phyloP scores from a whole-genome alignment of 1,140 invertebrate species.

The Pseudomyrmex dendroicus region DNA sequence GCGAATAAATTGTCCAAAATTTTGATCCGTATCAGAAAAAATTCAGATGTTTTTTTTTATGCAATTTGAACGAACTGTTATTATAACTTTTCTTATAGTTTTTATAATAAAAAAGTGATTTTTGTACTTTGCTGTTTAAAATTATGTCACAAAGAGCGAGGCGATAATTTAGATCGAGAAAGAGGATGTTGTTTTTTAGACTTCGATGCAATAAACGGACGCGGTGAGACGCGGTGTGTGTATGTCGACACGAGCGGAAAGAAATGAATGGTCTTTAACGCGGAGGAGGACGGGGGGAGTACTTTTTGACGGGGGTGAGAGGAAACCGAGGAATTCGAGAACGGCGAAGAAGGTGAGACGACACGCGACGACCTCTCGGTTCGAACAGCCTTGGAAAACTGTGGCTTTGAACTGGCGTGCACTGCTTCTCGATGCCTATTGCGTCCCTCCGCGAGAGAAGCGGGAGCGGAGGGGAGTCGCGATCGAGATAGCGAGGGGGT shows the following conservation, averaged over 20 bases:
- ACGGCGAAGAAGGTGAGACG: slow-evolving; percentile 51
- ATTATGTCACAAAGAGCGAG: not conserved
- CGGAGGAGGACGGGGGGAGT: too few species aligned
- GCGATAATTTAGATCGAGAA: not conserved
- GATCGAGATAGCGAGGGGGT: slow-evolving; percentile 42
- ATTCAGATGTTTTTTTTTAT: too few species aligned
- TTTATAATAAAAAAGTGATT: too few species aligned
- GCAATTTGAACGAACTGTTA: too few species aligned
- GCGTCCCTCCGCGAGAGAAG: slow-evolving; percentile 63
- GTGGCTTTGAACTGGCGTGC: slow-evolving; percentile 83
- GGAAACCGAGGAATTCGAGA: slow-evolving; percentile 6
- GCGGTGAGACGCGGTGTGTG: not conserved
- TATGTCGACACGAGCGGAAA: slow-evolving; percentile 15
- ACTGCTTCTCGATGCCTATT: slow-evolving; percentile 80
- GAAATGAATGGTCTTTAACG: not conserved
- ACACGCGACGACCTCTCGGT: slow-evolving; percentile 78
- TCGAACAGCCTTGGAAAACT: slow-evolving; percentile 84
- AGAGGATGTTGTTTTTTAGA: not conserved
- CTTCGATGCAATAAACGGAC: not conserved
- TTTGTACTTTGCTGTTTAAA: too few species aligned
- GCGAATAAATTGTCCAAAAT: not conserved
- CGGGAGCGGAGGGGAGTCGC: slow-evolving; percentile 15
- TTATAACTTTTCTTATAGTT: too few species aligned
- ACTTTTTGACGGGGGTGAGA: not conserved
- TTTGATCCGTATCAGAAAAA: not conserved